A percentile compares a stretch with the other conserved stretches of the same genome.
These are phyloP conservation scores for Gymnoscopelus microlampas DNA, from an alignment of 2,797 vertebrate genomes.

Conservation along the genomic window DNA sequence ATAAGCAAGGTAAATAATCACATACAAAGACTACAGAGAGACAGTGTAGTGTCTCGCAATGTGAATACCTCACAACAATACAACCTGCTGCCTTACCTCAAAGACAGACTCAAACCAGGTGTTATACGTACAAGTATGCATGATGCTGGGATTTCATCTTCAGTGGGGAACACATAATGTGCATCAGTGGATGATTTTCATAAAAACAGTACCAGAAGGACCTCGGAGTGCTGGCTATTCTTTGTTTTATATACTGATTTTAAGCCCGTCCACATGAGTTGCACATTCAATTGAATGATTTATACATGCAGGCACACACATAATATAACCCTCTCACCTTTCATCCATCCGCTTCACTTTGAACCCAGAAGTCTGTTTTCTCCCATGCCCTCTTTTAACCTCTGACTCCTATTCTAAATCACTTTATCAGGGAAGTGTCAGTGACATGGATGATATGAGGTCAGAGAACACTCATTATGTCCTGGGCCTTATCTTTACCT, in stretches of 20 bases:
- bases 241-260: too few relatives aligned
- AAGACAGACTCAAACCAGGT: constrained; percentile 95
- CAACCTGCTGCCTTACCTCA: constrained; percentile 92
- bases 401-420: neutral
- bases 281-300: neutral
- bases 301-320: neutral
- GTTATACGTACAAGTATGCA: neutral
- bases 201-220: too few relatives aligned
- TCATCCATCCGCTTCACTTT: constrained; percentile 16
- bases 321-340: neutral
- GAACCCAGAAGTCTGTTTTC: constrained; percentile 14
- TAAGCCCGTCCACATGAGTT: too few relatives aligned
- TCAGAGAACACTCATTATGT: constrained; percentile 7
- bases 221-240: too few relatives aligned
- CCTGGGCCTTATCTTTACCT: constrained; percentile 22
- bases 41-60: too few relatives aligned
- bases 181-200: too few relatives aligned
- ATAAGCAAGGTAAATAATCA: too few relatives aligned
- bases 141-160: too few relatives aligned
- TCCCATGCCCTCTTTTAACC: constrained; percentile 27
- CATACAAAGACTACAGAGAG: too few relatives aligned
- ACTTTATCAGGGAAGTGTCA: constrained; percentile 35
- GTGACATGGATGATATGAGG: constrained; percentile 29
- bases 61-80: constrained; percentile 70
- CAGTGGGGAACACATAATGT: too few relatives aligned